phyloP scores from a whole-genome alignment of 2,113 vertebrate species.

The Nothoprocta pentlandii region DNA sequence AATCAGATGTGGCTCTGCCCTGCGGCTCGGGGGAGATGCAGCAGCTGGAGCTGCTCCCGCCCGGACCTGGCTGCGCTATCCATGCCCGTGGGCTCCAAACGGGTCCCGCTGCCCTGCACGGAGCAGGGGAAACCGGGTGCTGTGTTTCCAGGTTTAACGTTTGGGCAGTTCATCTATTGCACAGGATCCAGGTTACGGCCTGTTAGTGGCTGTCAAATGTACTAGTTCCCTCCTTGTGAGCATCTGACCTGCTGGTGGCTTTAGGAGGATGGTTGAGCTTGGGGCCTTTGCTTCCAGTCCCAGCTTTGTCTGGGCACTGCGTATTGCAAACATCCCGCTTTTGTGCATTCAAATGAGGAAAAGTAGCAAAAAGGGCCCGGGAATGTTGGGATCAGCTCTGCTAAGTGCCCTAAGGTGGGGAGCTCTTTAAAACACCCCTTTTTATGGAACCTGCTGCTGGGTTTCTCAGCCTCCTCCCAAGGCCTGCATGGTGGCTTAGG shows the following conservation, averaged over 20 bases:
- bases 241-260: accelerated
- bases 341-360: neutral
- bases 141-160: neutral
- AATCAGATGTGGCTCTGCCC: neutral
- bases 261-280: neutral
- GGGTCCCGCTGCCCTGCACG: too few relatives aligned
- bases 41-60: neutral
- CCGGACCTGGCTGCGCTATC: neutral
- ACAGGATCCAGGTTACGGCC: accelerated
- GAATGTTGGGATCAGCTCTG: accelerated
- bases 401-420: accelerated
- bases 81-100: neutral
- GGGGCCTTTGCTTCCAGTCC: accelerated
- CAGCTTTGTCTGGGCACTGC: neutral
- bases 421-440: neutral
- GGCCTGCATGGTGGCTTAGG: neutral
- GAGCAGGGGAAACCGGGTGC: neutral
- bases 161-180: neutral
- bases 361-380: neutral
- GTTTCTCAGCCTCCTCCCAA: neutral
- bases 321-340: neutral
- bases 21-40: neutral
- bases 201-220: neutral
- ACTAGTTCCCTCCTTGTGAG: neutral
- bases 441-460: neutral